phyloP scores from a whole-genome alignment of 2,113 vertebrate genomes.

The Paedocypris sp. region DNA sequence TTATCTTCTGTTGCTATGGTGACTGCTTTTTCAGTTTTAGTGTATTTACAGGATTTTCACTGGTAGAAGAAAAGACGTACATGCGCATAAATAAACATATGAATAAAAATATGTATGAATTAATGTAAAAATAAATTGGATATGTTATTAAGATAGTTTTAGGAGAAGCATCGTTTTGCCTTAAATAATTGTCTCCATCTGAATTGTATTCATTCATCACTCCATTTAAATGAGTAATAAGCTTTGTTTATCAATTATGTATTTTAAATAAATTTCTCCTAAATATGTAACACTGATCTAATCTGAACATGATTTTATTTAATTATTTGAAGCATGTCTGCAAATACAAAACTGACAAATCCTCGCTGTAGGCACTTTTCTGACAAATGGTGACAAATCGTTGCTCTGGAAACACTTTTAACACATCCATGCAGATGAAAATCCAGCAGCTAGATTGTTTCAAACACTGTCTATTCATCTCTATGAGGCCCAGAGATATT shows the following conservation, averaged over 20 bases:
- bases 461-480: neutral
- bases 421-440: neutral
- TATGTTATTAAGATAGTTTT: too few relatives aligned
- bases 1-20: slow-evolving; percentile 18
- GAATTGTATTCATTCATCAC: too few relatives aligned
- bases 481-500: neutral
- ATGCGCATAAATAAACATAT: too few relatives aligned
- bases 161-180: too few relatives aligned
- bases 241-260: too few relatives aligned
- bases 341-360: slow-evolving; percentile 9
- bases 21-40: slow-evolving; percentile 8
- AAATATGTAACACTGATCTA: neutral
- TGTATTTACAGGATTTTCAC: neutral
- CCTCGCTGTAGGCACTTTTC: neutral
- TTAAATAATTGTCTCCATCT: too few relatives aligned
- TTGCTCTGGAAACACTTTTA: neutral
- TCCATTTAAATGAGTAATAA: too few relatives aligned
- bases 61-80: neutral
- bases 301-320: slow-evolving; percentile 5
- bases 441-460: neutral
- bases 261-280: too few relatives aligned
- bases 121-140: too few relatives aligned
- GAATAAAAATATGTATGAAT: too few relatives aligned
- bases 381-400: slow-evolving; percentile 9
- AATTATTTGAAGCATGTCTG: neutral